Evolutionary conservation across 1,140 invertebrate species (phyloP), one percentile per base, ranked within the genome.

Genomic region (Manduca sexta): DNA sequence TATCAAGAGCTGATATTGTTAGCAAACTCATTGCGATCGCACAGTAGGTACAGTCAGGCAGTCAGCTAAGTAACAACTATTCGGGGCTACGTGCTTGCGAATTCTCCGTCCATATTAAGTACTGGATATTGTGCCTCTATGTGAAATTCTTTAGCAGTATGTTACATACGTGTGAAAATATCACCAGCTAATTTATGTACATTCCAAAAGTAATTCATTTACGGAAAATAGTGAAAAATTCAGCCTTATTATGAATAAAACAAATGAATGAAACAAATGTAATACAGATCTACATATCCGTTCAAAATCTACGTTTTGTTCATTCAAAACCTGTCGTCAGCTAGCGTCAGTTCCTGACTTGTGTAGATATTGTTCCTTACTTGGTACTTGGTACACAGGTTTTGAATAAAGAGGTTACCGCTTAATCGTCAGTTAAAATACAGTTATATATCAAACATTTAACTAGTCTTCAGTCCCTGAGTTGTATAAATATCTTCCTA

Each of bases 371-470:
- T 26, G 4, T 8, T 26, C 21, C 8, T 26, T 26, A 26, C 4
- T 26, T 5, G 52, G 47, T 63, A 75, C 60, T 74, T 64, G 67
- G 74, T 69, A 61, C 62, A 76, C 81, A 84, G 81, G 78, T 81
- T 84, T 84, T 81, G 81, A 84, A 82, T 52, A 81, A 82, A 84
- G 71, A 59, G 68, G 64, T 77, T 72, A 69, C 53, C 62, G 62
- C 77, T 80, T 78, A 79, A 78, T 71, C 64, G 66, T 73, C 82
- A 76, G 76, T 74, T 80, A 83, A 76, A 82, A 81, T 83, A 83
- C 73, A 82, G 78, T 82, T 76, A 81, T 83, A 82, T 85, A 83
- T 85, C 76, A 82, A 83, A 85, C 79, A 83, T 84, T 83, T 85
- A 85, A 70, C 78, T 83, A 85, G 74, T 85, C 74, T 83, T 85